Percentiles rank a stretch among this genome's conserved stretches.
Evolutionary conservation across 2,113 vertebrate species (phyloP).

Genomic region (Xenopus laevis): DNA sequence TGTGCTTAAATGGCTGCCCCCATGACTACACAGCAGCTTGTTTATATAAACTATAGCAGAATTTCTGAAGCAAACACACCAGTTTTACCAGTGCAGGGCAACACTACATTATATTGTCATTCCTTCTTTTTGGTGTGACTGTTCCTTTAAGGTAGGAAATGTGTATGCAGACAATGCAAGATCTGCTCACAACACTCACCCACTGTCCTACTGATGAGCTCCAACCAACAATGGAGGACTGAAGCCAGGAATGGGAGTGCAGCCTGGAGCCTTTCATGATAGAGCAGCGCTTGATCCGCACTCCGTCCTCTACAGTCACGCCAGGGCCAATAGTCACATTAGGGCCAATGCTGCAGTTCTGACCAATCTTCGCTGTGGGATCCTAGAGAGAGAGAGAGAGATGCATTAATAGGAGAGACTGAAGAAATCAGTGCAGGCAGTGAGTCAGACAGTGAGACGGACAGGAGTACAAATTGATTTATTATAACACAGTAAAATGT

Average conservation of each 20-base stretch:
- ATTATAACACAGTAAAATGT: too few relatives aligned
- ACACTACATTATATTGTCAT: too few relatives aligned
- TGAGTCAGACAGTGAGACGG: too few relatives aligned
- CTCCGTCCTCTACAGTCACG: conserved; percentile 89
- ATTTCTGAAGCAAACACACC: too few relatives aligned
- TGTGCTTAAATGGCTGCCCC: too few relatives aligned
- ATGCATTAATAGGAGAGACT: neutral
- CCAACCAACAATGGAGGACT: conserved; percentile 96
- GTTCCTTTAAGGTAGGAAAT: too few relatives aligned
- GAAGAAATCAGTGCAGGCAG: neutral
- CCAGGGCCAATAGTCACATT: conserved; percentile 90
- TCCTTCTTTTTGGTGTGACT: too few relatives aligned
- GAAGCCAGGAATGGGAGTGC: conserved; percentile 93
- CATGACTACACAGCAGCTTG: too few relatives aligned
- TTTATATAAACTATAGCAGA: too few relatives aligned
- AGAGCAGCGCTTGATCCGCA: conserved; percentile 91
- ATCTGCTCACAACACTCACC: conserved; percentile 67
- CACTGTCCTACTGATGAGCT: conserved; percentile 93
- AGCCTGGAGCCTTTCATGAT: conserved; percentile 84
- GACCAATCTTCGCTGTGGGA: conserved; percentile 82
- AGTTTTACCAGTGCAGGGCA: too few relatives aligned
- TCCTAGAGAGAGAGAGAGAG: conserved; percentile 76
- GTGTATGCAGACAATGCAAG: too few relatives aligned
- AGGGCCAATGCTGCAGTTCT: conserved; percentile 90
- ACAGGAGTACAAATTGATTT: too few relatives aligned